A percentile compares a stretch with the other conserved stretches of the same genome.
These are phyloP conservation scores for Aphelenchoides bicaudatus DNA, from an alignment of 2,888 invertebrate species.

Conservation along the genomic window DNA sequence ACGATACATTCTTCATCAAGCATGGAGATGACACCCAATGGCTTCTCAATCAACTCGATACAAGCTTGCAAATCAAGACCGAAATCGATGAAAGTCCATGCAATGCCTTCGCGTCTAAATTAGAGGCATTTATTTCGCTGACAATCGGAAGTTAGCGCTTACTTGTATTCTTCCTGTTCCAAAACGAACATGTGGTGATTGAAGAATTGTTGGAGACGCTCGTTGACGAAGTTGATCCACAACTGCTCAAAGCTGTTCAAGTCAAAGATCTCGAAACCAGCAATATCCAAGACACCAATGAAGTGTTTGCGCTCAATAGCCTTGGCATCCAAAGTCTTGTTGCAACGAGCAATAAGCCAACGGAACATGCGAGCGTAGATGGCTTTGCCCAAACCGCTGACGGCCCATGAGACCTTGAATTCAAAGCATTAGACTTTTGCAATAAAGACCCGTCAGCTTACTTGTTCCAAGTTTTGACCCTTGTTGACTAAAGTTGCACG, in stretches of 20 bases:
- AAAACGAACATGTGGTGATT: constrained; percentile 67
- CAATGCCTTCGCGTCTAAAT: constrained; percentile 73
- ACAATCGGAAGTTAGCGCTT: too few species aligned
- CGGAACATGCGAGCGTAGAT: constrained; percentile 65
- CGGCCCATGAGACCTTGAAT: constrained; percentile 63
- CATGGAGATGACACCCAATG: constrained; percentile 99
- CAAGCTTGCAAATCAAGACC: constrained; percentile 93
- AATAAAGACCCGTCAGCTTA: too few species aligned
- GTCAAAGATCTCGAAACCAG: constrained; percentile 66
- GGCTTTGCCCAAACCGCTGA: constrained; percentile 64
- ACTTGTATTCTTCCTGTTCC: constrained; percentile 63
- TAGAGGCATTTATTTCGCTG: too few species aligned
- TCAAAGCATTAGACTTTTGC: too few species aligned
- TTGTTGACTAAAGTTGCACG: too few species aligned
- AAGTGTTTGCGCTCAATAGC: constrained; percentile 65
- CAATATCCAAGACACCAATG: constrained; percentile 72
- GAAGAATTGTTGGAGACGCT: constrained; percentile 67
- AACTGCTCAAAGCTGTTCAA: constrained; percentile 65
- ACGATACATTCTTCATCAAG: constrained; percentile 99
- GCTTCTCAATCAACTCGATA: constrained; percentile 94
- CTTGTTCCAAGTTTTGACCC: constrained; percentile 65
- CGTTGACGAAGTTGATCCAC: constrained; percentile 66
- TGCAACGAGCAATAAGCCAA: constrained; percentile 96
- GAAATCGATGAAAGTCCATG: constrained; percentile 93
- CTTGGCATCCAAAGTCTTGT: constrained; percentile 88